Evolutionary conservation across 2,113 vertebrate species (phyloP), one percentile per base, ranked within the genome.

Genomic region (Corapipo altera): DNA sequence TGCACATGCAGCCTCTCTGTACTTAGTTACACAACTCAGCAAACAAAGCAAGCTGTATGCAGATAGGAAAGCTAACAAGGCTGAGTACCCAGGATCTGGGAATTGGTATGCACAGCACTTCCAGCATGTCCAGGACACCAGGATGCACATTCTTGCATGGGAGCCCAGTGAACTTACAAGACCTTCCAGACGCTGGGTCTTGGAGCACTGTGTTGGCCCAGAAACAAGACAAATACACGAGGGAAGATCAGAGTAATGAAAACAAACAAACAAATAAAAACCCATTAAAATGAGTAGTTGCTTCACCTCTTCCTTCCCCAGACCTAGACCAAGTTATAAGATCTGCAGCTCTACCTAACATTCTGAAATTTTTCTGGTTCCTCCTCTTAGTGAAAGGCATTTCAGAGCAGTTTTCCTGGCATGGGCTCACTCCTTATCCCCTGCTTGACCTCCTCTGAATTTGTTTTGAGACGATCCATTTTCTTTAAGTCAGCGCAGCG

Each of bases 161-260:
- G 90, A 95, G 95, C 65, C 83, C 92, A 69, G 65, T 93, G 82
- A 95, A 88, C 90, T 94, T 76, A 52, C 17, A 64, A 52, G 92
- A 92, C 88, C 90, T 97, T 92, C 73, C 85, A 94, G 83, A 95
- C 92, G 79, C 83, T 89, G 61, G 22, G n/a, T 44, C 73, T 77
- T 69, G 69, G 55, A 95, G 59, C 35, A 27, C 57, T 81, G 13
- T 12, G 48, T 78, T 96, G 79, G 65, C 92, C 28, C 52, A 77
- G 80, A 86, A 86, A 84, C 76, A 95, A 93, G 55, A 21, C 52
- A 81, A 89, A 92, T 67, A 91, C 61, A 81, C 1, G 3, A 74
- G 72, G 59, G 52, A 81, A 84, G 69, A 77, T 75, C 64, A 1
- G 8, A 92, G 76, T 69, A 92, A 57, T 28, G 44, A 78, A 94